Percentiles rank a stretch among this genome's conserved stretches.
These are phyloP conservation scores for Philereme vetulata DNA, from an alignment of 2,888 invertebrate species.

Conservation along the genomic window DNA sequence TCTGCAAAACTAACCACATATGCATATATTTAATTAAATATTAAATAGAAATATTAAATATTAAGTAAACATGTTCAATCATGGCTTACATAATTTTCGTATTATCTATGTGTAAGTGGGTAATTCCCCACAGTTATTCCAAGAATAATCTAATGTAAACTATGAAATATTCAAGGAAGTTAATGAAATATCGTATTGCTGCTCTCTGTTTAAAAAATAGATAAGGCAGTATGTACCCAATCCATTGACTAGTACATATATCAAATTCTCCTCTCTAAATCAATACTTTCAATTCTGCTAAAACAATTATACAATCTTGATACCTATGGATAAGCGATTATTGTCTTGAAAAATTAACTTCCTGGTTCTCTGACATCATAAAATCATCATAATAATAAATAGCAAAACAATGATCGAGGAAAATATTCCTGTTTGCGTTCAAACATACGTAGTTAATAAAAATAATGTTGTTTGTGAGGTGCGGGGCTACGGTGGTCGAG, in stretches of 20 bases:
- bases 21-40: neutral
- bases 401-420: conserved; percentile 70
- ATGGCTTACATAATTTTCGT: neutral
- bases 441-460: conserved; percentile 56
- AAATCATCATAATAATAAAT: conserved; percentile 56
- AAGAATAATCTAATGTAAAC: conserved; percentile 3
- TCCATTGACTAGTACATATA: too few species aligned
- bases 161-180: neutral
- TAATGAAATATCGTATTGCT: neutral
- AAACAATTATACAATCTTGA: conserved; percentile 2
- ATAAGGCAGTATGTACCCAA: too few species aligned
- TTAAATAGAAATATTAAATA: neutral
- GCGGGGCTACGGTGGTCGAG: conserved; percentile 52
- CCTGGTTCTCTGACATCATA: conserved; percentile 54
- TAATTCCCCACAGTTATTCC: conserved; percentile 2
- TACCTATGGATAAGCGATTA: conserved; percentile 26
- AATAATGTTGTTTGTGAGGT: conserved; percentile 73
- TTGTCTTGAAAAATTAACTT: conserved; percentile 42
- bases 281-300: conserved; percentile 5
- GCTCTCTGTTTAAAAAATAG: too few species aligned
- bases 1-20: neutral
- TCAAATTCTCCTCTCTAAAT: neutral
- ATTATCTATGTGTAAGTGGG: neutral
- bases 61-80: neutral
- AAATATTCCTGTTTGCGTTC: conserved; percentile 67